Evolutionary conservation across 2,888 invertebrate species (phyloP).

Genomic region (Noctua janthe): DNA sequence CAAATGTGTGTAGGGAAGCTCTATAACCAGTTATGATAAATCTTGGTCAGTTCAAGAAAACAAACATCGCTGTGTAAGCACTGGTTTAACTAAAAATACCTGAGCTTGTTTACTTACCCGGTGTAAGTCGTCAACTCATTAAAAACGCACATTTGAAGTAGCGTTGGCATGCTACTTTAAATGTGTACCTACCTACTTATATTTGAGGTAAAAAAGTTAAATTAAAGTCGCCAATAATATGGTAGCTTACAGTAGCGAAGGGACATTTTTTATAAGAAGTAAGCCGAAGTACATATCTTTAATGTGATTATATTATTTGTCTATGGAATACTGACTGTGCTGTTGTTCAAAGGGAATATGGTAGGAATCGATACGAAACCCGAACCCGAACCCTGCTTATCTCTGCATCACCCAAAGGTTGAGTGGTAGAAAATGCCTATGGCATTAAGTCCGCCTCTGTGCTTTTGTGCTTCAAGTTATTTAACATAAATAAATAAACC

Average conservation of each 20-base stretch:
- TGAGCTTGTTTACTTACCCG: conserved; percentile 35
- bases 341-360: no score
- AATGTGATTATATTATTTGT: neutral
- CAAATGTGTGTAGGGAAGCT: conserved; percentile 30
- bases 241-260: no score
- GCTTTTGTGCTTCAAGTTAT: no score
- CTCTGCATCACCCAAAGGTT: no score
- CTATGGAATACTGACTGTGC: no score
- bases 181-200: conserved; percentile 18
- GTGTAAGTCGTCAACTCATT: conserved; percentile 45
- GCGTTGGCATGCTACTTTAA: conserved; percentile 41
- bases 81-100: conserved; percentile 45
- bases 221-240: neutral
- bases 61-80: conserved; percentile 51
- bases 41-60: conserved; percentile 51
- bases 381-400: no score
- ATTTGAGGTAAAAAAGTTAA: conserved; percentile 19
- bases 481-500: no score
- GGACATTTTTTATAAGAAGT: no score
- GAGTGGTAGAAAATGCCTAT: no score
- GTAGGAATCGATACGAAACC: no score
- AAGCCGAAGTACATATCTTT: no score
- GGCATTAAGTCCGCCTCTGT: no score
- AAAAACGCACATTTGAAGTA: conserved; percentile 34
- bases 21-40: conserved; percentile 50